phyloP scores from a whole-genome alignment of 2,797 vertebrate genomes.

The Acomys russatus region DNA sequence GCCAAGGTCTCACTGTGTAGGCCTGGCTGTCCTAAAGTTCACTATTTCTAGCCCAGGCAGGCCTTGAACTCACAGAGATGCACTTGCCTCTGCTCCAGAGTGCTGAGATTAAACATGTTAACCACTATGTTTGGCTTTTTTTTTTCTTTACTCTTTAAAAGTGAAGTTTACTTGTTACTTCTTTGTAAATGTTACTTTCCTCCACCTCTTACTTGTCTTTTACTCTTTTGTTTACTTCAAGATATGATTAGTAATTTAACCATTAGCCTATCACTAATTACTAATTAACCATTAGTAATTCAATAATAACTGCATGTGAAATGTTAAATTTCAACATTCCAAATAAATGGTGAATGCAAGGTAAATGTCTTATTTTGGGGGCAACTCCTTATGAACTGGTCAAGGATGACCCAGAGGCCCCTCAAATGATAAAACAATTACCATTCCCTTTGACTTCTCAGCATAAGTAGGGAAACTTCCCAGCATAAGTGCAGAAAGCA shows the following conservation, averaged over 20 bases:
- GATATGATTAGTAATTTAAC: neutral
- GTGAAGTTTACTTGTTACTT: neutral
- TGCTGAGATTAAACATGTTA: neutral
- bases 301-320: slow-evolving; percentile 4
- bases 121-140: neutral
- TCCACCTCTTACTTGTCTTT: neutral
- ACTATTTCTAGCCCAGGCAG: neutral
- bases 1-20: neutral
- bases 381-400: neutral
- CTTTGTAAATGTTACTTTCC: neutral
- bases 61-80: neutral
- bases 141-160: neutral
- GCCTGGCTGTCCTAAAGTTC: neutral
- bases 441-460: neutral
- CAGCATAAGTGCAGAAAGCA: neutral
- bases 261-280: too few relatives aligned
- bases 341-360: slow-evolving; percentile 21
- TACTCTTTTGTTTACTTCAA: neutral
- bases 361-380: neutral
- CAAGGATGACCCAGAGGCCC: neutral
- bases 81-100: neutral
- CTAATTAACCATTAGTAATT: neutral
- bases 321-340: neutral
- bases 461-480: neutral
- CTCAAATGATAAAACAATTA: neutral